Conservation (phyloP, 2,888 invertebrate genomes). For the Prenolepis imparis region DNA sequence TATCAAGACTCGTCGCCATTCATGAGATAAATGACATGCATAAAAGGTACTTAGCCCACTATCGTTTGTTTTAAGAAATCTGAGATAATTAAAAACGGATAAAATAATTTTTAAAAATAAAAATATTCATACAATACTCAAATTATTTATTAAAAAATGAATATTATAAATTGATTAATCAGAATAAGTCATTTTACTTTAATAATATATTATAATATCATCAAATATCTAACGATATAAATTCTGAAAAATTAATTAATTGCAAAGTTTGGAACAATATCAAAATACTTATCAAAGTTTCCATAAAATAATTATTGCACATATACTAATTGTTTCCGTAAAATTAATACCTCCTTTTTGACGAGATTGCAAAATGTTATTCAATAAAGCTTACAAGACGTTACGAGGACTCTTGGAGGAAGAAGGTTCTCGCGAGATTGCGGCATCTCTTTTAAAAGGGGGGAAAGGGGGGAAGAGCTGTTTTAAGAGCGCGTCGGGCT, state of each 20-base stretch:
- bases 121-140: background rate
- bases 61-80: background rate
- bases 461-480: background rate
- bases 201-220: background rate
- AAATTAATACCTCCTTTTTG: constrained; percentile 12
- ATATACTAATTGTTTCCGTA: background rate
- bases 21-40: background rate
- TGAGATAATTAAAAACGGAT: background rate
- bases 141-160: background rate
- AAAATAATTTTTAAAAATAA: background rate
- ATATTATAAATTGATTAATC: background rate
- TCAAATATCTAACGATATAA: background rate
- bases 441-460: constrained; percentile 28
- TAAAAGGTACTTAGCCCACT: background rate
- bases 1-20: constrained; percentile 1
- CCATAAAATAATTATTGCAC: constrained; percentile 2
- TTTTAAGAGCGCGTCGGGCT: constrained; percentile 21
- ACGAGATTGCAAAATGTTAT: constrained; percentile 30
- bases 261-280: background rate
- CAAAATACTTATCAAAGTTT: background rate
- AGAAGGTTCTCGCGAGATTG: constrained; percentile 31
- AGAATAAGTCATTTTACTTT: background rate
- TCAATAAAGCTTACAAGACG: constrained; percentile 29
- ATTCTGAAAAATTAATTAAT: background rate
- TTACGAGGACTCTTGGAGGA: constrained; percentile 38